Conservation (phyloP, 2,888 invertebrate species). For the Sinotaia quadrata region DNA sequence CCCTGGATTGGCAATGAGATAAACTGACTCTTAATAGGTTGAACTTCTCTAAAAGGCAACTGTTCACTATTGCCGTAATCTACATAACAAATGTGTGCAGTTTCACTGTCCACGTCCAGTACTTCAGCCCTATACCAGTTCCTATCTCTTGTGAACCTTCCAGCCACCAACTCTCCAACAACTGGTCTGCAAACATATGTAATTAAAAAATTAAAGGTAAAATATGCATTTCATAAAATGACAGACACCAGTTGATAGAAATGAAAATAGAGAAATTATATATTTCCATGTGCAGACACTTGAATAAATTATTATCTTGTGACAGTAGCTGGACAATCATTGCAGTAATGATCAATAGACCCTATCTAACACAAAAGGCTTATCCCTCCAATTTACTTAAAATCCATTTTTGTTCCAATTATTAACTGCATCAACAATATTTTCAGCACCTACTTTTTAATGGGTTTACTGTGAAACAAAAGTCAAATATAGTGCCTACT, state of each 20-base stretch:
- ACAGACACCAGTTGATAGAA: background rate
- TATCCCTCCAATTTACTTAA: too few species aligned
- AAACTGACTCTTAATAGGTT: conserved; percentile 37
- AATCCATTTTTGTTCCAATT: too few species aligned
- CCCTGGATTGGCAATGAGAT: conserved; percentile 45
- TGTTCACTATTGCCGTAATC: conserved; percentile 67
- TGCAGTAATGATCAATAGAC: too few species aligned
- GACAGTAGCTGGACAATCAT: too few species aligned
- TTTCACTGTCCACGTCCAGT: conserved; percentile 31
- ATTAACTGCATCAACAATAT: too few species aligned
- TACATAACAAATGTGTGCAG: conserved; percentile 55
- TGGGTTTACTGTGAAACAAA: too few species aligned
- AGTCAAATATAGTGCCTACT: too few species aligned
- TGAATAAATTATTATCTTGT: background rate
- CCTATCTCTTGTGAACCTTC: conserved; percentile 41
- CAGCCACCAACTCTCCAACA: conserved; percentile 53
- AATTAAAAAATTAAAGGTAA: too few species aligned
- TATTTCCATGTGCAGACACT: background rate
- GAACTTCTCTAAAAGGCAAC: conserved; percentile 36
- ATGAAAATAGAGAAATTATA: background rate
- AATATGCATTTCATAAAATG: too few species aligned
- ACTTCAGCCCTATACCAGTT: conserved; percentile 58
- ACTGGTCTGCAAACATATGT: conserved; percentile 38
- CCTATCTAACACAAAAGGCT: too few species aligned
- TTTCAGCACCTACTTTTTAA: too few species aligned